These are phyloP conservation scores for Cosmia trapezina DNA, from an alignment of 2,888 invertebrate species.

Conservation along the genomic window DNA sequence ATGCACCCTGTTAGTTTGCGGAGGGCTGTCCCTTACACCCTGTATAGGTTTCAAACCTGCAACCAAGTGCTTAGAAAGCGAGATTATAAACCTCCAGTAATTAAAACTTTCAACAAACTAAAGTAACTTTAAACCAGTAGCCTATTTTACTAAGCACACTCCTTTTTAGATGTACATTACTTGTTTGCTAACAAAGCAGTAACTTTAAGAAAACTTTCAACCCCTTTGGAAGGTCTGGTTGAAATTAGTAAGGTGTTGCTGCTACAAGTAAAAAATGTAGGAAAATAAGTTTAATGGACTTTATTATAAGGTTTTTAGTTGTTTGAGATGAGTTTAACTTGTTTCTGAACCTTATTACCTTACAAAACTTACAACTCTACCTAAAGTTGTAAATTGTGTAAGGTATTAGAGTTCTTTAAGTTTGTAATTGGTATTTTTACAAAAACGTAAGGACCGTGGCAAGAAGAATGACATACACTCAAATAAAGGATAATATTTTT, in stretches of 20 bases:
- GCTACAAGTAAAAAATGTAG: conserved; percentile 26
- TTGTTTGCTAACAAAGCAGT: conserved; percentile 47
- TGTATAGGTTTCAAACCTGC: too few relatives aligned
- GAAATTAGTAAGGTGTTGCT: conserved; percentile 45
- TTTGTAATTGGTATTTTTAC: too few relatives aligned
- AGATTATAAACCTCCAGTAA: neutral
- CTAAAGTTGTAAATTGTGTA: neutral
- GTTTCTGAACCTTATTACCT: neutral
- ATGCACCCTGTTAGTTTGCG: too few relatives aligned
- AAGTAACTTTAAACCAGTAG: conserved; percentile 3
- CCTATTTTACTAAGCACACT: conserved; percentile 10
- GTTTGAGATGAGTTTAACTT: conserved; percentile 15
- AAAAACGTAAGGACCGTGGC: too few relatives aligned
- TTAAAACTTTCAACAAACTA: conserved; percentile 10
- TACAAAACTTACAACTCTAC: too few relatives aligned
- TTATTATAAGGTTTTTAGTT: neutral
- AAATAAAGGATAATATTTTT: too few relatives aligned
- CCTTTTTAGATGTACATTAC: conserved; percentile 15
- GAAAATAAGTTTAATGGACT: conserved; percentile 15
- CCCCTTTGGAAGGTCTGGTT: conserved; percentile 32
- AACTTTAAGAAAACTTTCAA: conserved; percentile 43
- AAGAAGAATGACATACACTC: too few relatives aligned
- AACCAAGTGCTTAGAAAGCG: neutral
- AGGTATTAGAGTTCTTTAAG: too few relatives aligned
- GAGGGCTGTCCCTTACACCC: too few relatives aligned